Evolutionary conservation across 2,797 vertebrate genomes (phyloP).

Genomic region (Galagoides demidoff): DNA sequence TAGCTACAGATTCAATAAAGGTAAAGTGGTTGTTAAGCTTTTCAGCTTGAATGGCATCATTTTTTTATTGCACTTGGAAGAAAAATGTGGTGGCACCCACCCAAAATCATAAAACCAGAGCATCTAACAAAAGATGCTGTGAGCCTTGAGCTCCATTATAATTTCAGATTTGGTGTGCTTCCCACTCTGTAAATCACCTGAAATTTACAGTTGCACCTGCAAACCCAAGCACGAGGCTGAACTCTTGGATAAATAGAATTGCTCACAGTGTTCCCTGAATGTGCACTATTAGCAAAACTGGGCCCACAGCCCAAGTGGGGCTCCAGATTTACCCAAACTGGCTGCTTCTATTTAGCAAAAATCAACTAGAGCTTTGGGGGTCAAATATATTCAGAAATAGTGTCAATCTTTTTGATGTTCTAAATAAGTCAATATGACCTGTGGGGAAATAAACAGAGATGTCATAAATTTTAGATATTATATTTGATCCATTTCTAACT

Average conservation of each 20-base stretch:
- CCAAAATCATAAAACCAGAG: constrained; percentile 74
- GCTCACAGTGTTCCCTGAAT: constrained; percentile 58
- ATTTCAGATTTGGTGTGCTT: constrained; percentile 73
- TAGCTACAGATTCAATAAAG: constrained; percentile 75
- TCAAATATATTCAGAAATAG: constrained; percentile 41
- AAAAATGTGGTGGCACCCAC: constrained; percentile 67
- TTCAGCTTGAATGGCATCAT: constrained; percentile 70
- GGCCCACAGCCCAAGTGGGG: constrained; percentile 12
- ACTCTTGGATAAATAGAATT: constrained; percentile 77
- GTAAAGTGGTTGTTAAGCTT: constrained; percentile 79
- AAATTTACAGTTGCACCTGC: constrained; percentile 79
- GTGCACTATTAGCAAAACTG: constrained; percentile 63
- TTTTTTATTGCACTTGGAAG: constrained; percentile 78
- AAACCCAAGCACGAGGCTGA: constrained; percentile 55
- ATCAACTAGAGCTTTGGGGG: constrained; percentile 4
- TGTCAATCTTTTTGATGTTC: constrained; percentile 45
- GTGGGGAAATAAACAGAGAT: neutral
- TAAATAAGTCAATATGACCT: neutral
- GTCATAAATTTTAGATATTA: neutral
- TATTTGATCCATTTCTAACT: neutral
- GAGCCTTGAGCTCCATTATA: constrained; percentile 71
- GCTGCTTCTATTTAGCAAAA: constrained; percentile 31
- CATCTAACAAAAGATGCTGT: constrained; percentile 71
- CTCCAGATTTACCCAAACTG: constrained; percentile 38
- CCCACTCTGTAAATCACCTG: constrained; percentile 77